Evolutionary conservation across 1,140 invertebrate genomes (phyloP).

Genomic region (Chlorops oryzae): DNA sequence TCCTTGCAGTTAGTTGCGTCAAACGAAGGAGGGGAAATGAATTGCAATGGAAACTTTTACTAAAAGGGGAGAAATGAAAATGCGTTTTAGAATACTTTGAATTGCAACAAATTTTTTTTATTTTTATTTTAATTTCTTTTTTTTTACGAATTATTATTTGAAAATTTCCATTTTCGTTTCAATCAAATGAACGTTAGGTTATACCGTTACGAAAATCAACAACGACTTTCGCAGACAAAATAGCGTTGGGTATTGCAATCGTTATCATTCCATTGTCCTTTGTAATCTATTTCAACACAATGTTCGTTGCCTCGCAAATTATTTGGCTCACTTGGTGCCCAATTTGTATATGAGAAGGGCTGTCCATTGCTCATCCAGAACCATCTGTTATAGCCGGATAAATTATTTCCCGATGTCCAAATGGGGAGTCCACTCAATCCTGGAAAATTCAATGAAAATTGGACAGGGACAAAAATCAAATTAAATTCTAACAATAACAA

Average conservation of each 20-base stretch:
- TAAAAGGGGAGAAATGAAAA: no score
- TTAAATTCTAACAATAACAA: background rate
- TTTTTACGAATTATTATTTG: no score
- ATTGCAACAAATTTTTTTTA: no score
- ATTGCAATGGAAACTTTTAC: no score
- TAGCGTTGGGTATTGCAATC: background rate
- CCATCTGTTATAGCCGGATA: slow-evolving; percentile 14
- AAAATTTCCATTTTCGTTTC: no score
- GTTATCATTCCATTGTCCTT: background rate
- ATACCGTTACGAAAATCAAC: no score
- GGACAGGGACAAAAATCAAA: background rate
- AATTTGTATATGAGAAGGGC: slow-evolving; percentile 23
- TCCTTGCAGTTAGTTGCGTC: no score
- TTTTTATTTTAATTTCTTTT: no score
- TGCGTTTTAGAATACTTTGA: no score
- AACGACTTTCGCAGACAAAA: background rate
- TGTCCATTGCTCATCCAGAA: slow-evolving; percentile 22
- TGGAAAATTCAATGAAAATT: slow-evolving; percentile 6
- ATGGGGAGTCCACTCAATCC: slow-evolving; percentile 8
- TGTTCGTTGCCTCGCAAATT: slow-evolving; percentile 10
- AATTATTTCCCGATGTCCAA: slow-evolving; percentile 29
- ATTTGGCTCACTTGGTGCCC: slow-evolving; percentile 10
- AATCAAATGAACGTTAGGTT: no score
- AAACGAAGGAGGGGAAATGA: no score
- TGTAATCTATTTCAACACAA: background rate